These are phyloP conservation scores for Danio rerio DNA, from an alignment of 2,113 vertebrate genomes.

Conservation along the genomic window GRCz12tu NC_133186.1:28834501-28835000, in stretches of 20 bases:
- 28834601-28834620: slow-evolving; percentile 6
- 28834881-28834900: no score
- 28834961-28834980: no score
- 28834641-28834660: slow-evolving; percentile 37
- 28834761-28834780: slow-evolving; percentile 43
- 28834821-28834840: background rate
- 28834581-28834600: slow-evolving; percentile 19
- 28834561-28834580: slow-evolving; percentile 26
- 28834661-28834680: background rate
- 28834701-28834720: slow-evolving; percentile 38
- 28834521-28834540: slow-evolving; percentile 38
- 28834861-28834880: no score
- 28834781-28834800: slow-evolving; percentile 18
- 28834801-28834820: background rate
- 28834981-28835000: no score
- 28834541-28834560: slow-evolving; percentile 40
- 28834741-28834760: slow-evolving; percentile 34
- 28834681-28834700: slow-evolving; percentile 47
- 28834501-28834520: slow-evolving; percentile 26
- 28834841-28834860: no score
- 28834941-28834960: no score
- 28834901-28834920: no score
- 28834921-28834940: no score
- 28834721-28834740: background rate
- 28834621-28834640: slow-evolving; percentile 19